Evolutionary conservation across 2,797 vertebrate species (phyloP).

Genomic region (Cynopterus sphinx): DNA sequence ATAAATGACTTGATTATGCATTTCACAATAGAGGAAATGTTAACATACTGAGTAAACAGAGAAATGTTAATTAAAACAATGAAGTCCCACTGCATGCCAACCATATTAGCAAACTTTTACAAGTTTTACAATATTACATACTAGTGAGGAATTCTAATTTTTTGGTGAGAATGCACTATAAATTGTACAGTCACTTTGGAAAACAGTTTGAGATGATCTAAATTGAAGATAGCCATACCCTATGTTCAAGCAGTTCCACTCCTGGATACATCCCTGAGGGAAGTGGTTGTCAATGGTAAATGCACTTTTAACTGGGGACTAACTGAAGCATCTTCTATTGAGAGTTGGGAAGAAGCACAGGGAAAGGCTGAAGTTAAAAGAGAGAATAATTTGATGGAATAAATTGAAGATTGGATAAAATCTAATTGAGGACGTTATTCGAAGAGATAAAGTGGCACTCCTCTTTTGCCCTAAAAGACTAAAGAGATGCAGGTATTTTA

Average conservation of each 20-base stretch:
- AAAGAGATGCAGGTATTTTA: not conserved
- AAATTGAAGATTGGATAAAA: not conserved
- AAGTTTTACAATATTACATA: not conserved
- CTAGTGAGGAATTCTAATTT: not conserved
- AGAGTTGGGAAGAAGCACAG: not conserved
- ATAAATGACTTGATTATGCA: not conserved
- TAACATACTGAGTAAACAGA: not conserved
- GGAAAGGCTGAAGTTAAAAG: not conserved
- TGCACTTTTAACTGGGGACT: not conserved
- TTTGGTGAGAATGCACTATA: not conserved
- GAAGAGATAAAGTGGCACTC: not conserved
- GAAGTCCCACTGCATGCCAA: not conserved
- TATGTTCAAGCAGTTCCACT: not conserved
- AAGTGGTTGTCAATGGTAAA: not conserved
- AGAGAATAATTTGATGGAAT: not conserved
- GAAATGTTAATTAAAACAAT: not conserved
- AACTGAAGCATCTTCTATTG: not conserved
- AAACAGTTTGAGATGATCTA: not conserved
- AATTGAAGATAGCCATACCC: not conserved
- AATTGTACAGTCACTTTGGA: not conserved
- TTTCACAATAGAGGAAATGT: not conserved
- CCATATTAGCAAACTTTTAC: not conserved
- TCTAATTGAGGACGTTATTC: not conserved
- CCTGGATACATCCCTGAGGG: not conserved
- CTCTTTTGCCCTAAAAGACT: not conserved